A percentile compares a stretch with the other conserved stretches of the same genome.
These are phyloP conservation scores for Leptinotarsa tumamoca DNA, from an alignment of 2,888 invertebrate genomes.

Conservation along the genomic window DNA sequence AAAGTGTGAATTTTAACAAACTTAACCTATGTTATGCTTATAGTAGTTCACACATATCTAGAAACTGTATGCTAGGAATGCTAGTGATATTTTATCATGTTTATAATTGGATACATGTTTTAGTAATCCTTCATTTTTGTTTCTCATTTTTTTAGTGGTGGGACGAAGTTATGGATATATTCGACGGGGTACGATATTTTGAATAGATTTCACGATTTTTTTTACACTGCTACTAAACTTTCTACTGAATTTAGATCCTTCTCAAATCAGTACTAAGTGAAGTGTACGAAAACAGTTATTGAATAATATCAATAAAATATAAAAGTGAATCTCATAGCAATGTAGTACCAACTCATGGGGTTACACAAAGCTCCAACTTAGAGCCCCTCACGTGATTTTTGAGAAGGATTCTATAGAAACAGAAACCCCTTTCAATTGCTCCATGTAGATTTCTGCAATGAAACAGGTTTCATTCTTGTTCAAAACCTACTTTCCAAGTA, in stretches of 20 bases:
- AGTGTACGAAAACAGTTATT: too few relatives aligned
- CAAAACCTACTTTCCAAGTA: neutral
- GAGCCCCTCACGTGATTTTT: neutral
- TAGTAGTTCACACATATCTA: neutral
- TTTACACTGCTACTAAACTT: conserved; percentile 24
- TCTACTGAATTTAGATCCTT: neutral
- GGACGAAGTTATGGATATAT: conserved; percentile 97
- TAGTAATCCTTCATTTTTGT: conserved; percentile 43
- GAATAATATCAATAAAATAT: too few relatives aligned
- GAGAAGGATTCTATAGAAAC: neutral
- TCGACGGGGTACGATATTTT: conserved; percentile 87
- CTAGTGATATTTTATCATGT: neutral
- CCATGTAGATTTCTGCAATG: too few relatives aligned
- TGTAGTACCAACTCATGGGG: neutral
- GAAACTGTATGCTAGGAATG: neutral
- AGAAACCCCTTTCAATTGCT: neutral
- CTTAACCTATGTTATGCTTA: neutral
- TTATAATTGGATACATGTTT: conserved; percentile 16
- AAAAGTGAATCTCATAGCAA: too few relatives aligned
- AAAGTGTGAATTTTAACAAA: neutral
- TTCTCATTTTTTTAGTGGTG: conserved; percentile 85
- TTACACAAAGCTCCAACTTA: neutral
- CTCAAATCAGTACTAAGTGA: neutral
- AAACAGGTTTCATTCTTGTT: neutral
- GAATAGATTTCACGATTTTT: conserved; percentile 27